Percentiles rank a stretch among this genome's conserved stretches.
Evolutionary conservation across 2,888 invertebrate genomes (phyloP).

Genomic region (Dicranocentrus wangi): DNA sequence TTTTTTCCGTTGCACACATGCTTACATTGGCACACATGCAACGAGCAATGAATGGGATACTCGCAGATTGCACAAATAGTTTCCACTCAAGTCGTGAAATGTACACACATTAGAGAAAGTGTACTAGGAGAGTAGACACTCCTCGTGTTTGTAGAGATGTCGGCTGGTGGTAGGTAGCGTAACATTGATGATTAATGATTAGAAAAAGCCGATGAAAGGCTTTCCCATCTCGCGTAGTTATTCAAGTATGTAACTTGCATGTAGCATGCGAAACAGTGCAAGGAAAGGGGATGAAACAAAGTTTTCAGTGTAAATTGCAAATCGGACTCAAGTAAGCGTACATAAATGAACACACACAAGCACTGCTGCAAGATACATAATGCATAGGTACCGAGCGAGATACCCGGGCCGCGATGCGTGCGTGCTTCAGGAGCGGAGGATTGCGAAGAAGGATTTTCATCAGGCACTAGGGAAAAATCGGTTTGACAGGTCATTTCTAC

Average conservation of each 20-base stretch:
- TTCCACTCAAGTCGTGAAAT: conserved; percentile 15
- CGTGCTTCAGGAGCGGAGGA: conserved; percentile 24
- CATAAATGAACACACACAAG: conserved; percentile 29
- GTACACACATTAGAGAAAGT: conserved; percentile 23
- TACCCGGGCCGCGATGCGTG: no score
- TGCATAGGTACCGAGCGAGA: background rate
- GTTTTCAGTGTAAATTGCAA: conserved; percentile 36
- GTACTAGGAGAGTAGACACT: background rate
- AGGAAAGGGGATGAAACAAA: conserved; percentile 2
- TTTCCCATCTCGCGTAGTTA: background rate
- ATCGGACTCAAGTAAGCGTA: conserved; percentile 29
- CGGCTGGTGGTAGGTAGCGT: background rate
- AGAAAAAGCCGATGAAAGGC: conserved; percentile 51
- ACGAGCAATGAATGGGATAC: conserved; percentile 27
- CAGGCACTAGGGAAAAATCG: conserved; percentile 55
- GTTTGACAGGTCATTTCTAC: conserved; percentile 61
- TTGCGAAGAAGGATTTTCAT: conserved; percentile 52
- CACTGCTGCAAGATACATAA: no score
- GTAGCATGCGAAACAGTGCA: background rate
- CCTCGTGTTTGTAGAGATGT: conserved; percentile 19
- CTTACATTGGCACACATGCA: conserved; percentile 13
- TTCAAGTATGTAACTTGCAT: background rate
- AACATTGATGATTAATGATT: conserved; percentile 56
- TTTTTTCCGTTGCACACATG: conserved; percentile 23
- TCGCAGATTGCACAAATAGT: conserved; percentile 32